Base-by-base conservation (phyloP, 2,113 vertebrate species). In the Ptilonorhynchus violaceus region DNA sequence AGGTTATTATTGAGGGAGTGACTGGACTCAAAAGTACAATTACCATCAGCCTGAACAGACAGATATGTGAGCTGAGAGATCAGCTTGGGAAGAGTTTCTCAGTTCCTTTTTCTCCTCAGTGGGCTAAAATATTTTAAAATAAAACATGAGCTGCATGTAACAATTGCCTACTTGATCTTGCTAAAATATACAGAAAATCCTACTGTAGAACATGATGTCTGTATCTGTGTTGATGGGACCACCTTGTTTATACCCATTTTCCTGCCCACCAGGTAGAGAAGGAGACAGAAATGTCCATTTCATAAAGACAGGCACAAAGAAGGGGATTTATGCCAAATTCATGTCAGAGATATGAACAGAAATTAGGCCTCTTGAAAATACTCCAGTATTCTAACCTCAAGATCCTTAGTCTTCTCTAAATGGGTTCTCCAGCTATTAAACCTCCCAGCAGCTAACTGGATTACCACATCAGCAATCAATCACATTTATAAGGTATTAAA, bases 401-500 rank as follows among this genome's bases (percentile, higher is more conserved):
- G 46, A 95, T 83, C 39, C 47, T 90, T 58, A 76, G 77, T 94
- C 67, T 88, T 80, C 68, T 88, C 74, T 83, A 95, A 94, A 85
- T 50, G 21, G 70, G 92, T 95, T 94, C 82, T 88, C 74, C 35
- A 90, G 70, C 92, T 93, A 92, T 66, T 83, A 96, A 88, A 90
- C 59, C 77, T 74, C 81, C 55, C 52, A 88, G 75, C 39, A 93
- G 12, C 49, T 92, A 89, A 88, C 53, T 63, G 63, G 75, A 93
- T 95, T 95, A 93, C 70, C 27, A 67, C 62, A 88, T 92, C 74
- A 93, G 35, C 90, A 93, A 94, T 94, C 90, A 94, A 73, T 94
- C 93, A 93, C 58, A 89, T 94, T 95, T 92, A 94, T 88, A 93
- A 66, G 39, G 75, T 69, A 95, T 88, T 92, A 96, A 94, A 90